Evolutionary conservation across 2,888 invertebrate species (phyloP).

Genomic region (Charanyca ferruginea): DNA sequence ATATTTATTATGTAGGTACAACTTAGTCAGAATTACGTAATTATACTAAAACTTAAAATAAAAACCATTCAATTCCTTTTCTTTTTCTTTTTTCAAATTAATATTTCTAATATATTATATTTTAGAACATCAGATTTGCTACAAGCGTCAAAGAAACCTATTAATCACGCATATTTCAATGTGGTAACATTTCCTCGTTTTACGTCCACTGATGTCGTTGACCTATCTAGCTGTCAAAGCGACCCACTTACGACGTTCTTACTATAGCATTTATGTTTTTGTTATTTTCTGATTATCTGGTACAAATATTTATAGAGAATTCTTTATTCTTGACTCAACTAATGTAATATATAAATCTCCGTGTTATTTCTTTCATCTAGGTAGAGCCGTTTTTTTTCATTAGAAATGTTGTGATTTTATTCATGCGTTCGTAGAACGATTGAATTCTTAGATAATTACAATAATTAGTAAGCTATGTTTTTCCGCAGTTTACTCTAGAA

Average conservation of each 20-base stretch:
- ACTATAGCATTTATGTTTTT: conserved; percentile 34
- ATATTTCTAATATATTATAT: too few species aligned
- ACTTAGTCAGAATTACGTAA: too few species aligned
- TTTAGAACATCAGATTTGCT: conserved; percentile 18
- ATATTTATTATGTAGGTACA: too few species aligned
- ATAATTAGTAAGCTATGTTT: conserved; percentile 11
- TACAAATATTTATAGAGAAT: conserved; percentile 22
- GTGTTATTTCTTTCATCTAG: conserved; percentile 13
- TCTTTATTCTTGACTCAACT: conserved; percentile 8
- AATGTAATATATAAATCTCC: conserved; percentile 6
- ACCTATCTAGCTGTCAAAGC: conserved; percentile 59
- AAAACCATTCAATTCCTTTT: background rate
- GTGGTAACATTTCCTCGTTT: conserved; percentile 52
- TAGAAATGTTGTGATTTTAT: background rate
- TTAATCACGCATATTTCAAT: conserved; percentile 41
- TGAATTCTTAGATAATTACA: conserved; percentile 20
- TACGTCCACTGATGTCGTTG: conserved; percentile 57
- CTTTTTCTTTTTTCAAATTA: background rate
- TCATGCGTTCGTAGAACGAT: background rate
- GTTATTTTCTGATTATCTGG: conserved; percentile 29
- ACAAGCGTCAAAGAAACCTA: conserved; percentile 31
- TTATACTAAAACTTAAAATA: too few species aligned
- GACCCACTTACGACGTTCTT: conserved; percentile 33
- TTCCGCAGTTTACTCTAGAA: conserved; percentile 14
- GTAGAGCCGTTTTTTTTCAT: background rate